These are phyloP conservation scores for Bubo blakistoni DNA, from an alignment of 2,113 vertebrate genomes.

Conservation along the genomic window DNA sequence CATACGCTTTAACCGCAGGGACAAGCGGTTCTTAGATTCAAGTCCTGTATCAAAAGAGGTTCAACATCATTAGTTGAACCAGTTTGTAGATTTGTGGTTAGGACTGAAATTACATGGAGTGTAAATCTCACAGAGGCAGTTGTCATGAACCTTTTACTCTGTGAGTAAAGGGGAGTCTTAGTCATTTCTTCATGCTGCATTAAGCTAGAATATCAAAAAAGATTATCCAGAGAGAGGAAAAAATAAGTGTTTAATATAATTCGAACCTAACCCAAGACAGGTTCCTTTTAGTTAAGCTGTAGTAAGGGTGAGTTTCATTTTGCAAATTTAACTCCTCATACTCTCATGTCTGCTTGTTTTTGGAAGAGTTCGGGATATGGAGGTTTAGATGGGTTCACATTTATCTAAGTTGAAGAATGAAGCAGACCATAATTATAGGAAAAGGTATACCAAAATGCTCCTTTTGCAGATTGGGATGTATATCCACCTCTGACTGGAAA, in stretches of 20 bases:
- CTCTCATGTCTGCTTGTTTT: neutral
- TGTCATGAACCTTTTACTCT: neutral
- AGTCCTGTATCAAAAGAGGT: neutral
- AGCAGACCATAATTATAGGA: neutral
- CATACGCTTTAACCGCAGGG: neutral
- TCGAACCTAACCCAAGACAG: neutral
- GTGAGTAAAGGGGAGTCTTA: neutral
- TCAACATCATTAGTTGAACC: neutral
- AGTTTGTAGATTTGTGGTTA: neutral
- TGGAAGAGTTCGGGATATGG: neutral
- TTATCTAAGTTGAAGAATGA: neutral
- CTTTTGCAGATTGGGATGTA: neutral
- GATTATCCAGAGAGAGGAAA: neutral
- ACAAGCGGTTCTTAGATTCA: neutral
- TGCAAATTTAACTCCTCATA: neutral
- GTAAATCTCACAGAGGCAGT: neutral
- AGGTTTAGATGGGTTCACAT: neutral
- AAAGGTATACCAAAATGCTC: neutral
- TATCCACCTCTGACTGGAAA: neutral
- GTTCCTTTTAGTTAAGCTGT: neutral
- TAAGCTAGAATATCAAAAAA: neutral
- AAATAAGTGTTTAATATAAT: neutral
- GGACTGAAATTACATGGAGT: neutral
- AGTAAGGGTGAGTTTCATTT: neutral
- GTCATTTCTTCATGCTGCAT: neutral